Evolutionary conservation across 2,797 vertebrate genomes (phyloP).

Genomic region (Artibeus jamaicensis): DNA sequence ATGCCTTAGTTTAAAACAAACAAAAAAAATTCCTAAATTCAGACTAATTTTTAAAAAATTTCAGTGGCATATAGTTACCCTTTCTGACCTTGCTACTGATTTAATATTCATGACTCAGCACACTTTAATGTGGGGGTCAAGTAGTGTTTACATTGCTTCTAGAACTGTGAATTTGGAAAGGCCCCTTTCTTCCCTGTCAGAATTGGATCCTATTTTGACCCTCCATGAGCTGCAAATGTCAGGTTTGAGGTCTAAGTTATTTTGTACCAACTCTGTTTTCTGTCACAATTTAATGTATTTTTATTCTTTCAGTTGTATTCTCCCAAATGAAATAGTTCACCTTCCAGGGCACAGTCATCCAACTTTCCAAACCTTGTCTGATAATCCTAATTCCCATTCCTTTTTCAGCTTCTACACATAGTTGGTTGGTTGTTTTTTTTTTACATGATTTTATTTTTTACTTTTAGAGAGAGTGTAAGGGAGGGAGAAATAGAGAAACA

Average conservation of each 20-base stretch:
- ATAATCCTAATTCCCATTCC: background rate
- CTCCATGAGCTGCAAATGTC: background rate
- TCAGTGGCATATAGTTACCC: background rate
- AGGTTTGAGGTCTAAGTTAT: conserved; percentile 22
- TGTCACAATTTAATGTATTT: background rate
- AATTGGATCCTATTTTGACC: conserved; percentile 32
- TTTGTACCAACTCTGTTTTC: background rate
- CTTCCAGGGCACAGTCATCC: background rate
- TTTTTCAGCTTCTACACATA: background rate
- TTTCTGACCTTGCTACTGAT: conserved; percentile 56
- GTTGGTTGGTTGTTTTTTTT: no score
- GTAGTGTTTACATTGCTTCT: conserved; percentile 36
- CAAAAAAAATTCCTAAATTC: conserved; percentile 9
- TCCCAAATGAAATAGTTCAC: background rate
- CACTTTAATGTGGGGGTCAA: conserved; percentile 36
- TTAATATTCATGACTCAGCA: conserved; percentile 77
- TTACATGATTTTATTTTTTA: no score
- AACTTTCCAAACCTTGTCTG: background rate
- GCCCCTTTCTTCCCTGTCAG: background rate
- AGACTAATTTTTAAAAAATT: conserved; percentile 8
- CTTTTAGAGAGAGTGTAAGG: no score
- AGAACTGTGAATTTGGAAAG: conserved; percentile 9
- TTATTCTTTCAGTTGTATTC: background rate
- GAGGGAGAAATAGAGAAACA: no score
- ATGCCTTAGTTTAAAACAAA: conserved; percentile 29